Base-by-base conservation (phyloP, 2,888 invertebrate genomes). In the Erannis defoliaria region DNA sequence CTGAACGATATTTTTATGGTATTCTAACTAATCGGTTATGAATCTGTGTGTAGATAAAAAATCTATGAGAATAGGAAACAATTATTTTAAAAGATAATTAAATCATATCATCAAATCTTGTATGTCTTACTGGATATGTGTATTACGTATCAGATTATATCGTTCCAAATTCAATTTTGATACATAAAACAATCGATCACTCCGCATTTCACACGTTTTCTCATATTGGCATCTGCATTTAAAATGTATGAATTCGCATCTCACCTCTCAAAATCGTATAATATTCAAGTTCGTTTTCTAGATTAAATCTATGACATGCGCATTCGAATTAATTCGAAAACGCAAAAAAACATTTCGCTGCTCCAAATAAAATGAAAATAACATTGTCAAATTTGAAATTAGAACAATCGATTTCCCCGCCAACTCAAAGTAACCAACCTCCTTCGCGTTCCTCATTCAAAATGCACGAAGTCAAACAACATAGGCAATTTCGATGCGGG, bases 401-500 rank as follows among this genome's bases (percentile, higher is more conserved):
- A 21, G 51, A 55, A 49, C 18, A 55, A 66, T 66, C 55, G 70
- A 73, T 70, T 61, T 66, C 64, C 58, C 53, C 55, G 57, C 50
- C 57, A 51, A 38, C 45, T 9, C 38, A 26, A 31, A 16, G n/a
- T 61, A 63, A 67, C 60, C 54, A 81, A 80, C 78, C 81, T 78
- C 72, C 75, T 78, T 77, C 33, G 49, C 70, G 76, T 74, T 74
- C 76, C 78, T 84, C 87, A 85, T 90, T 83, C 81, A 85, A 85
- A 86, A 89, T 88, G 85, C 83, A 87, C 84, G 85, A 84, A 83
- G 75, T 75, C 78, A 76, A 77, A 81, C 79, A 81, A 78, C 61
- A 67, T 75, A 82, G 81, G 86, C 85, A 84, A 86, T 85, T 79
- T 79, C 80, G 78, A 75, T 76, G 78, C 73, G 69, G 75, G 68